A percentile compares a stretch with the other conserved stretches of the same genome.
Evolutionary conservation across 2,797 vertebrate genomes (phyloP).

Genomic region (Lophura swinhoii): DNA sequence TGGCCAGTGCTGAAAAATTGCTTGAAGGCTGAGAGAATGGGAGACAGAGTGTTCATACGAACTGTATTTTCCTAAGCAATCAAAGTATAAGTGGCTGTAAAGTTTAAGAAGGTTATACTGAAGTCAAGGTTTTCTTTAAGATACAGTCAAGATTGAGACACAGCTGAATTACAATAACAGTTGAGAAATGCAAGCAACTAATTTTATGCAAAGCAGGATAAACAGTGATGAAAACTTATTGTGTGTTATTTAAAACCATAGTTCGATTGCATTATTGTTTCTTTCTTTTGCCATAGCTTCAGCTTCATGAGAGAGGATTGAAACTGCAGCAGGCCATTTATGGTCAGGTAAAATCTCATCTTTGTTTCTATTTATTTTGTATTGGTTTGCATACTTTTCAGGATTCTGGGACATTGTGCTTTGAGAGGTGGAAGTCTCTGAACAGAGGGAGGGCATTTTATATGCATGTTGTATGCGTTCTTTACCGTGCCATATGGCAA

Average conservation of each 20-base stretch:
- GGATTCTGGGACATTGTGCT: not conserved
- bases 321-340: slow-evolving; percentile 94
- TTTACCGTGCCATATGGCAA: fast-evolving
- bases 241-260: not conserved
- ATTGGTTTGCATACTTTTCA: not conserved
- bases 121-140: not conserved
- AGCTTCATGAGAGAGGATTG: slow-evolving; percentile 94
- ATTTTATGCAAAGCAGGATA: not conserved
- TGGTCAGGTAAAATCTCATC: slow-evolving; percentile 84
- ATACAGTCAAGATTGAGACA: not conserved
- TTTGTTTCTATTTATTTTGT: not conserved
- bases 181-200: not conserved
- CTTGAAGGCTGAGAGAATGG: not conserved
- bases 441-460: not conserved
- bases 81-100: not conserved
- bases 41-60: not conserved
- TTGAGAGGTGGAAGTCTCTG: not conserved
- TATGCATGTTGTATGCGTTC: fast-evolving
- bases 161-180: not conserved
- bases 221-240: not conserved
- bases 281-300: slow-evolving; percentile 80
- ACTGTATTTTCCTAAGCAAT: not conserved
- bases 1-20: not conserved
- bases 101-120: not conserved
- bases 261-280: not conserved